A percentile compares a stretch with the other conserved stretches of the same genome.
Evolutionary conservation across 92 coral and sea anemone genomes (phyloP).

Genomic region (Umimayanthus chanpuru): DNA sequence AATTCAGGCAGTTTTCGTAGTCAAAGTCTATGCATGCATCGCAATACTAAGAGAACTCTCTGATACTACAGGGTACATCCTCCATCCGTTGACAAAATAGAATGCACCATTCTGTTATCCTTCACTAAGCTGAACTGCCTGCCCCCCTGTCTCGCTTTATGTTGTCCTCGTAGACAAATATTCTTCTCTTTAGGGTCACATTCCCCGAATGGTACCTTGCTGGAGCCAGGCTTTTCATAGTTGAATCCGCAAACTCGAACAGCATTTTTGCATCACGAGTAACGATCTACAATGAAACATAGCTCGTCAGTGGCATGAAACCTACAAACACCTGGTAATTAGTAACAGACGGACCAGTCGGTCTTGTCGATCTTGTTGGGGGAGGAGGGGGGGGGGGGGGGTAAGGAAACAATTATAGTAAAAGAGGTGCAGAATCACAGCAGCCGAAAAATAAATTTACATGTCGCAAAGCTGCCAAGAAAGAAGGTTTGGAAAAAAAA

Average conservation of each 20-base stretch:
- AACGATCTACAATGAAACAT: background rate
- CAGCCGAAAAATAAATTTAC: no score
- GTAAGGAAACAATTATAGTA: no score
- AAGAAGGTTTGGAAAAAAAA: no score
- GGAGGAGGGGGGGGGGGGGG: no score
- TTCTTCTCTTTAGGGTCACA: background rate
- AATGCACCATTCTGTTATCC: background rate
- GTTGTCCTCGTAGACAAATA: background rate
- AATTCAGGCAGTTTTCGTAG: background rate
- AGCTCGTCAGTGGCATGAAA: background rate
- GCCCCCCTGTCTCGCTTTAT: background rate
- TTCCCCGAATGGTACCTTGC: background rate
- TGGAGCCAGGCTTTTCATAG: background rate
- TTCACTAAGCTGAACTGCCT: background rate
- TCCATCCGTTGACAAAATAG: slow-evolving; percentile 25
- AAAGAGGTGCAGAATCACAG: no score
- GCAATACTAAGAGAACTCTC: slow-evolving; percentile 30
- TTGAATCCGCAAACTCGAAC: background rate
- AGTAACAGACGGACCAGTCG: background rate
- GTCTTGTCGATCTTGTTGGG: no score
- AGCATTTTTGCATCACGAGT: background rate
- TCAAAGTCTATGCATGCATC: slow-evolving; percentile 39
- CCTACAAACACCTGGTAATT: background rate
- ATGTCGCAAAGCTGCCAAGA: no score
- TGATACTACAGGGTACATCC: slow-evolving; percentile 25